Base-by-base conservation (phyloP, 2,797 vertebrate genomes). In the Ficedula albicollis region DNA sequence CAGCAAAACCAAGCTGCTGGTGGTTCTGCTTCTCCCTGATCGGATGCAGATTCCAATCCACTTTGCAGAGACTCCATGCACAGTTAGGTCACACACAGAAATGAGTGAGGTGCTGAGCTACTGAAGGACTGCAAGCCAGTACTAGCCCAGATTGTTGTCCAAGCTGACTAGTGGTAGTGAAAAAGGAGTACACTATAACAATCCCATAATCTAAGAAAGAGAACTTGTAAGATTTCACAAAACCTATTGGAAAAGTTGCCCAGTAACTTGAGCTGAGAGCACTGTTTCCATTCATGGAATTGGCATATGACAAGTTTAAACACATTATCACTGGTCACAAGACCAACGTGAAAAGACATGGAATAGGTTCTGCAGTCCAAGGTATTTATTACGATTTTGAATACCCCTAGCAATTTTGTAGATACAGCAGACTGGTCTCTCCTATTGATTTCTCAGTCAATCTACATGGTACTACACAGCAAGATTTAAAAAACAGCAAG, bases 401-500 rank as follows among this genome's bases (percentile, higher is more conserved):
- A 63, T 34, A 60, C 49, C 82, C 17, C 59, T 82, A 43, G 11
- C 30, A 72, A 43, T 43, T 91, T 29, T 41, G 48, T 21, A 69
- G 62, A 75, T 51, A 49, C 19, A 86, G 59, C 54, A 90, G 48
- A 62, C 17, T 60, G 52, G 25, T 49, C 30, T 63, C 59, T 51
- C 41, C 67, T 52, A 54, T 34, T 74, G 73, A 87, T 91, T 93
- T 74, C 27, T 93, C 27, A 84, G 58, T 55, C 58, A 77, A 75
- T 64, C 84, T 88, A 84, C 43, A 15, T 3, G 38, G 30, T 44
- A 46, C 15, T 60, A 68, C 14, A 38, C 5, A 78, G 39, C 27
- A 82, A 59, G 32, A 88, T 34, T 84, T 90, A 66, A 86, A 93
- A 93, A 90, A 68, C 48, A 56, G 41, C 16, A 94, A 90, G 55